Evolutionary conservation across 2,888 invertebrate genomes (phyloP).

Genomic region (Acanthopleura granulata): DNA sequence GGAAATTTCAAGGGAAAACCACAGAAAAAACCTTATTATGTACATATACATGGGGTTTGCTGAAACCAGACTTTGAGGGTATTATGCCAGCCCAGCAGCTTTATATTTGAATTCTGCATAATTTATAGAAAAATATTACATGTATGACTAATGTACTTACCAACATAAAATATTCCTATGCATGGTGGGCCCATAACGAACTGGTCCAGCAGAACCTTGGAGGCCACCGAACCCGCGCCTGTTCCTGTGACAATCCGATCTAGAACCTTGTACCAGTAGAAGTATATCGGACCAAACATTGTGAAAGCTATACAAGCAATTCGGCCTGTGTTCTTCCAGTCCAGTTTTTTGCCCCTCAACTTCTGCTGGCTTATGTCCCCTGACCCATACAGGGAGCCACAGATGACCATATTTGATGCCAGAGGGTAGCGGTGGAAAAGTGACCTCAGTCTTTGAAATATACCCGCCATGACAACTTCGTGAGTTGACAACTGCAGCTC

Average conservation of each 20-base stretch:
- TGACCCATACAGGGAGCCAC: constrained; percentile 17
- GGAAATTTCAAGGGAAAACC: no score
- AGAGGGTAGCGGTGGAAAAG: constrained; percentile 17
- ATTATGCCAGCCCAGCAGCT: no score
- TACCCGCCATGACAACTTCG: neutral
- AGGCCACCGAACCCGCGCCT: neutral
- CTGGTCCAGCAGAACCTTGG: constrained; percentile 20
- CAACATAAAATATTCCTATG: constrained; percentile 19
- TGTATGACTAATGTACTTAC: constrained; percentile 3
- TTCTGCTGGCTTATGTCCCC: constrained; percentile 21
- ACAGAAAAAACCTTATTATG: no score
- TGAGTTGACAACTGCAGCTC: no score
- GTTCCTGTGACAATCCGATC: constrained; percentile 13
- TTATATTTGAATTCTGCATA: no score
- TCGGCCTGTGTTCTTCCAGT: constrained; percentile 12
- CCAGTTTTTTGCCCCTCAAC: constrained; percentile 2
- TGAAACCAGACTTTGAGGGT: no score
- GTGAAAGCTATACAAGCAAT: constrained; percentile 15
- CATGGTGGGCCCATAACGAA: constrained; percentile 16
- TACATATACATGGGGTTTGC: no score
- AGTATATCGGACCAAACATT: constrained; percentile 20
- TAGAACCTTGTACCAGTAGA: constrained; percentile 17
- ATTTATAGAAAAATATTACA: no score
- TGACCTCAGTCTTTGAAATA: neutral
- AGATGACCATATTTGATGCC: constrained; percentile 19